These are phyloP conservation scores for Adrianichthys oophorus DNA, from an alignment of 2,797 vertebrate genomes.

Conservation along the genomic window DNA sequence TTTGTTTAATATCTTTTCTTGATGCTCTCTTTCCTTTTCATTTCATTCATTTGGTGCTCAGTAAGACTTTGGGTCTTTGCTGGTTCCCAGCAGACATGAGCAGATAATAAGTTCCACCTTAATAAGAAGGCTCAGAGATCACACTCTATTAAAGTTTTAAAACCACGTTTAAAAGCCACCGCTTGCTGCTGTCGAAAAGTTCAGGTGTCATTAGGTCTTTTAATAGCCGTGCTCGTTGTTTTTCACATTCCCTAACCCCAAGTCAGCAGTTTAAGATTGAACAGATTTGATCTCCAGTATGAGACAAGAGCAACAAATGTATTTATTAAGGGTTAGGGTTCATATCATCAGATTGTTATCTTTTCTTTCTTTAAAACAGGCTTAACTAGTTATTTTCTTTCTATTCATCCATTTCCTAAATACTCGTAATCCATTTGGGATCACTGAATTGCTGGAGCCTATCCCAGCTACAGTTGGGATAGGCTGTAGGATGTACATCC, in stretches of 20 bases:
- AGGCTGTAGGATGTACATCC: too few species aligned
- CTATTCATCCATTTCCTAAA: too few species aligned
- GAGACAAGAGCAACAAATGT: too few species aligned
- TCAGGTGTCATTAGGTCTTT: constrained; percentile 3
- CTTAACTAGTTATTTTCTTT: too few species aligned
- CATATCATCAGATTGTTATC: too few species aligned
- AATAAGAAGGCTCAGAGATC: constrained; percentile 36
- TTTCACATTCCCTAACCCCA: neutral
- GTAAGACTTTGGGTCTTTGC: constrained; percentile 5
- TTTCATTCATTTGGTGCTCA: constrained; percentile 4
- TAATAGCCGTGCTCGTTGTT: neutral
- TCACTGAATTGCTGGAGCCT: too few species aligned
- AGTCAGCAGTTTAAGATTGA: neutral
- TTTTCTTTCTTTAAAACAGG: too few species aligned
- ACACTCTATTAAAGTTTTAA: constrained; percentile 32
- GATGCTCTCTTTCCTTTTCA: neutral
- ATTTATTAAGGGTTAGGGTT: too few species aligned
- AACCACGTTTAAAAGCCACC: constrained; percentile 11
- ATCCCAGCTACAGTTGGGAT: too few species aligned
- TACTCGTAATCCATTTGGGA: too few species aligned
- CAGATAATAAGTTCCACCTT: constrained; percentile 45
- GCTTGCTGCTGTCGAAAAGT: constrained; percentile 4
- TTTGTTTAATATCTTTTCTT: neutral
- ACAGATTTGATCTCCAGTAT: too few species aligned
- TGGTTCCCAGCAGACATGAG: constrained; percentile 29